These are phyloP conservation scores for Xestoiulus laeticollis DNA, from an alignment of 2,888 invertebrate genomes.

Conservation along the genomic window DNA sequence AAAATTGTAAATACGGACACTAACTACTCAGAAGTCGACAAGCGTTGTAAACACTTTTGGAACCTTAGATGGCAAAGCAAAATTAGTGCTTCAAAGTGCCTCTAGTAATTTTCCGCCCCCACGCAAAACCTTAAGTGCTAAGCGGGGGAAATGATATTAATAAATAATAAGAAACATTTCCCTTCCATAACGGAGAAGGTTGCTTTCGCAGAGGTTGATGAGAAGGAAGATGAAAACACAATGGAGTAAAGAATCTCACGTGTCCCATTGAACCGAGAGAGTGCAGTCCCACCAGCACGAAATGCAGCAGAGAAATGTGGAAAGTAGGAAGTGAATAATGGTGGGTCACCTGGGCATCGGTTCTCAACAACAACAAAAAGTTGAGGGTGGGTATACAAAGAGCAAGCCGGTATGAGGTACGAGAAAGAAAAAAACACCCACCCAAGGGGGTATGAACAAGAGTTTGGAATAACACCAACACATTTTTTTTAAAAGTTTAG, in stretches of 20 bases:
- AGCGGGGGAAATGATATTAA: no score
- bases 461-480: neutral
- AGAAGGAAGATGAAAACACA: slow-evolving; percentile 3
- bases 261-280: slow-evolving; percentile 16
- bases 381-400: slow-evolving; percentile 9
- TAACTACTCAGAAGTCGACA: no score
- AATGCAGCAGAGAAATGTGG: neutral
- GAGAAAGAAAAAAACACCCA: slow-evolving; percentile 13
- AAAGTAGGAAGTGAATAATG: slow-evolving; percentile 5
- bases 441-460: neutral
- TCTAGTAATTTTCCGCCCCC: no score
- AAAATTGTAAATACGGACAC: no score
- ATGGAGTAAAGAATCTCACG: slow-evolving; percentile 7
- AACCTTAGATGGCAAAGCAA: no score
- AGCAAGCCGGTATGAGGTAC: neutral
- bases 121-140: no score
- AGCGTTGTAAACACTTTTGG: no score
- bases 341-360: slow-evolving; percentile 4
- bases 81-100: no score
- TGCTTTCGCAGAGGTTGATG: neutral
- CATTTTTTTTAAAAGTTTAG: slow-evolving; percentile 9
- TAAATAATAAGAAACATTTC: no score
- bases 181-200: neutral
- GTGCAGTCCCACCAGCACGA: slow-evolving; percentile 13
- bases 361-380: neutral